A percentile compares a stretch with the other conserved stretches of the same genome.
These are phyloP conservation scores for Proisotoma minuta DNA, from an alignment of 2,888 invertebrate species.

Conservation along the genomic window DNA sequence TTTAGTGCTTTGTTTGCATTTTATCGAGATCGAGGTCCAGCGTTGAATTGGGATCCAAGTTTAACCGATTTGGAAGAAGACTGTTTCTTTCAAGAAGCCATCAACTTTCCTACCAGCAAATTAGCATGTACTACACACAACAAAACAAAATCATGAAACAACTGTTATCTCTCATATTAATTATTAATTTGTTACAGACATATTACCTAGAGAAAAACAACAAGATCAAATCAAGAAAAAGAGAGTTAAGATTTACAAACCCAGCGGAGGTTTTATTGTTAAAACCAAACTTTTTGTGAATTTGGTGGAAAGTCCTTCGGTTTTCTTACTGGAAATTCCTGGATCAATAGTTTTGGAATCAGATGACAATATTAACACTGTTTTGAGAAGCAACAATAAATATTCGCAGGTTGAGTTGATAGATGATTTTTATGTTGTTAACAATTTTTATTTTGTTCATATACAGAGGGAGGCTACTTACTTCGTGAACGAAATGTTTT, in stretches of 20 bases:
- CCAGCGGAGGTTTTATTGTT: conserved; percentile 30
- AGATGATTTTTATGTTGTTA: too few species aligned
- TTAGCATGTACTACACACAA: conserved; percentile 22
- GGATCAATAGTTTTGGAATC: conserved; percentile 35
- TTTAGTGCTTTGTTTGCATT: conserved; percentile 35
- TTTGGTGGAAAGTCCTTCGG: conserved; percentile 35
- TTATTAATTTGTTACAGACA: conserved; percentile 27
- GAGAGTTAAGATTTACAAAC: conserved; percentile 35
- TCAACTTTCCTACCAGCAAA: conserved; percentile 31
- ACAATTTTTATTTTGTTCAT: too few species aligned
- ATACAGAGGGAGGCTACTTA: too few species aligned
- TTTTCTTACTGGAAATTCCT: conserved; percentile 32
- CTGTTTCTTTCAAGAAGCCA: conserved; percentile 35
- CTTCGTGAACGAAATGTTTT: too few species aligned
- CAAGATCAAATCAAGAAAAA: conserved; percentile 30
- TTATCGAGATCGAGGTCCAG: conserved; percentile 33
- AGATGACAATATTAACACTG: conserved; percentile 15
- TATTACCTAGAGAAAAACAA: conserved; percentile 30
- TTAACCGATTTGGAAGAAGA: conserved; percentile 46
- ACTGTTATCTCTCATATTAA: background rate
- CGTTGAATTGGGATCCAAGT: conserved; percentile 39
- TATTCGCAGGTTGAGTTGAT: conserved; percentile 24
- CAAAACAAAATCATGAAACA: background rate
- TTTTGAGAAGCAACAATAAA: conserved; percentile 29
- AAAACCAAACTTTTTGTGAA: conserved; percentile 36